Evolutionary conservation across 2,113 vertebrate species (phyloP).

Genomic region (Dipodomys merriami): DNA sequence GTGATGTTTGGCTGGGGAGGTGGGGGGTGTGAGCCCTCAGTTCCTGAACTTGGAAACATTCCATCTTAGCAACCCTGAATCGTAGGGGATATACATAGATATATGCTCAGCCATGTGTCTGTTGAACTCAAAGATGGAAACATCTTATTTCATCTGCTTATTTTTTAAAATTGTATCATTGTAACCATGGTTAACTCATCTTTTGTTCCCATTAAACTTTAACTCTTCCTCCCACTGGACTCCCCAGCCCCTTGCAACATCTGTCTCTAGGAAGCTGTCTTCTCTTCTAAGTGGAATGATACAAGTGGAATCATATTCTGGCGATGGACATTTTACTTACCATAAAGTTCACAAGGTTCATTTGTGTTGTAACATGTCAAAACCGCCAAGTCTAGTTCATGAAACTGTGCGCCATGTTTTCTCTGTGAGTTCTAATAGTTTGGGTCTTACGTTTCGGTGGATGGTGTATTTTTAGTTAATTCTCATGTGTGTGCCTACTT

Average conservation of each 20-base stretch:
- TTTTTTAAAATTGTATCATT: neutral
- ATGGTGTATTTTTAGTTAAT: neutral
- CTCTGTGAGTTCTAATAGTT: neutral
- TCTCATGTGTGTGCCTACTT: neutral
- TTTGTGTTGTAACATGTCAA: neutral
- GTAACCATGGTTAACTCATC: too few species aligned
- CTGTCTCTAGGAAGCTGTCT: neutral
- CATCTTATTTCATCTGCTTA: neutral
- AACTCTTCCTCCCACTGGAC: neutral
- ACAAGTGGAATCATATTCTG: neutral
- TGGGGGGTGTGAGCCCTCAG: too few species aligned
- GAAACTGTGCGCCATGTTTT: neutral
- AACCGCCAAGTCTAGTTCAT: neutral
- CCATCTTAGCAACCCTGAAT: neutral
- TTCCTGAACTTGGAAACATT: neutral
- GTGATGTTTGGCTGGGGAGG: neutral
- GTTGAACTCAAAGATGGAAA: neutral
- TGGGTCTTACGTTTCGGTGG: too few species aligned
- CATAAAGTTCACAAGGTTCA: neutral
- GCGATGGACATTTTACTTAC: neutral
- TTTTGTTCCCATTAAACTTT: neutral
- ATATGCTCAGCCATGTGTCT: too few species aligned
- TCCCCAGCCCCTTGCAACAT: neutral
- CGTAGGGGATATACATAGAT: too few species aligned
- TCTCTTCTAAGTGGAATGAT: neutral